Base-by-base conservation (phyloP, 2,888 invertebrate genomes). In the Pyralis farinalis region DNA sequence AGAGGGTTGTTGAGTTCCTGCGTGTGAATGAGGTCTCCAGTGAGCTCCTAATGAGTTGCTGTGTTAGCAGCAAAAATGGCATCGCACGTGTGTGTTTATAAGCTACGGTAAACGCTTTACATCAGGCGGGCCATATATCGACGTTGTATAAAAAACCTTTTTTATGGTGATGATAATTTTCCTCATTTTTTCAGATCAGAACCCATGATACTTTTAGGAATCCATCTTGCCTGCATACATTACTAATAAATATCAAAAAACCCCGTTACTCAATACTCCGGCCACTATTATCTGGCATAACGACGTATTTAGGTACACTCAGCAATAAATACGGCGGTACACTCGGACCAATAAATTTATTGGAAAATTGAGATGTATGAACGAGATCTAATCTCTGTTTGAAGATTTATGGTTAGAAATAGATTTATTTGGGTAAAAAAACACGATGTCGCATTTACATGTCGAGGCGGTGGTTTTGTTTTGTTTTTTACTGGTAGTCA, bases 331-430 rank as follows among this genome's bases (percentile, higher is more conserved):
- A 80, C 63, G 42, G 16, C 48, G 40, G 63, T 67, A 71, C 63
- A 67, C 51, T 61, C 64, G 63, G 55, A 68, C 70, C 70, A 70
- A 82, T 81, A 83, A 81, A 86, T 85, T 83, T 76, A 76, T 71
- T 71, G 72, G 76, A 78, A 83, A 82, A 86, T 86, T 86, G 82
- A 86, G 85, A 81, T 73, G 72, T 83, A 83, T 69, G 63, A 66
- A 63, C 63, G 64, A 81, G 86, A 87, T 87, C 85, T 87, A 85
- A 87, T 87, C 86, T 81, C 47, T 37, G 22, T 45, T 44, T 51
- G 57, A 74, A 43, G 86, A 87, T 87, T 86, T 87, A 87, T 82
- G 52, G 63, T 52, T 44, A 53, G 53, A 68, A 74, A 73, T 75
- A 80, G 83, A 84, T 83, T 83, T 86, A 82, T 83, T 75, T 74